Conservation (phyloP, 2,797 vertebrate species). For the Columba guinea region DNA sequence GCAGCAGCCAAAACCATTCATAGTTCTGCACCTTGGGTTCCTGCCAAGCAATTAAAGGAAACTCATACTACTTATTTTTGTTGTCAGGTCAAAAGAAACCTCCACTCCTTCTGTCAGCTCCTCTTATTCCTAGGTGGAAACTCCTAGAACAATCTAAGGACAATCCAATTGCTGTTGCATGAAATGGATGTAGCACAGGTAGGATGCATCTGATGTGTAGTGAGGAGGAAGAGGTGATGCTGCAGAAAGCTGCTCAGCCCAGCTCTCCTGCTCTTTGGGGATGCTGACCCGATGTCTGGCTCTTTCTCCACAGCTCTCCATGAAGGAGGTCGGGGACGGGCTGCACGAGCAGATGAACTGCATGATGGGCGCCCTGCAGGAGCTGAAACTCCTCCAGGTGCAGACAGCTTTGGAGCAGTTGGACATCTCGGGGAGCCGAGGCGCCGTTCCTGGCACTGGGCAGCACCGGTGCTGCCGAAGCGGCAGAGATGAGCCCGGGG, state of each 20-base stretch:
- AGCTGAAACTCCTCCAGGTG: constrained; percentile 96
- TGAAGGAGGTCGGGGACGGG: constrained; percentile 96
- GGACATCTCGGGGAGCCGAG: constrained; percentile 83
- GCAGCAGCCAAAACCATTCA: background rate
- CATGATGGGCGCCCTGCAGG: constrained; percentile 98
- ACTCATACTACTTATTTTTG: constrained; percentile 1
- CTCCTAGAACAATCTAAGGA: background rate
- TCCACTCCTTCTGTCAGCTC: background rate
- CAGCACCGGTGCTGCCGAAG: constrained; percentile 19
- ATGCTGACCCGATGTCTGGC: background rate
- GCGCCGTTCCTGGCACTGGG: background rate
- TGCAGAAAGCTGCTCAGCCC: background rate
- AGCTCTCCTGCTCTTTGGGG: background rate
- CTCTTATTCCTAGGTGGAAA: background rate
- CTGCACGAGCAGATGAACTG: constrained; percentile 97
- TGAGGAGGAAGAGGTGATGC: background rate
- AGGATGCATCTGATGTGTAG: rapidly evolving
- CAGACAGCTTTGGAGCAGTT: constrained; percentile 90
- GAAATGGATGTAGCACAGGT: background rate
- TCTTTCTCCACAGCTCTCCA: constrained; percentile 83
- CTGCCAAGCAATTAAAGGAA: constrained; percentile 29
- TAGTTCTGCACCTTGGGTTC: background rate
- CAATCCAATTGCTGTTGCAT: background rate
- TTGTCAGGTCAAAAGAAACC: constrained; percentile 30
- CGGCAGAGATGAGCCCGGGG: background rate